These are phyloP conservation scores for Urocyon cinereoargenteus DNA, from an alignment of 2,797 vertebrate species.

Conservation along the genomic window DNA sequence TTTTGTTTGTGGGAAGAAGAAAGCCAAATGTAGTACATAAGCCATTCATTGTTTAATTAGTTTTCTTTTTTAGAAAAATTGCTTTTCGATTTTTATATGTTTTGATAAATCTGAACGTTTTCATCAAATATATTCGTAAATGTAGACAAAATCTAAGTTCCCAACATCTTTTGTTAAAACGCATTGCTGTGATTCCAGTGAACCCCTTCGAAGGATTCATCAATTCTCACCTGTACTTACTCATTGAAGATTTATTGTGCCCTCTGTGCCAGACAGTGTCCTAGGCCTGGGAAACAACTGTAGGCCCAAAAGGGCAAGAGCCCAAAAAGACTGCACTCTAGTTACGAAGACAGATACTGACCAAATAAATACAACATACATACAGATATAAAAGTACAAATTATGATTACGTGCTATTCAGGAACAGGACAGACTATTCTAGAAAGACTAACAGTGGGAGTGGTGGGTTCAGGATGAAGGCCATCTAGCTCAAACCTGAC, in stretches of 20 bases:
- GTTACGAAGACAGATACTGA: not conserved
- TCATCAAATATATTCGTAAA: not conserved
- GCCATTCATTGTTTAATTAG: not conserved
- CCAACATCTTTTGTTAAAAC: not conserved
- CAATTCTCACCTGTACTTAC: not conserved
- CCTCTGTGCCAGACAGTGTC: not conserved
- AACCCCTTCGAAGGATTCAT: not conserved
- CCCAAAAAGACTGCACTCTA: not conserved
- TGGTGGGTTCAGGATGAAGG: not conserved
- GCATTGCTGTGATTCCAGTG: not conserved
- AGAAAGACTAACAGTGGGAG: not conserved
- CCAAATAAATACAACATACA: not conserved
- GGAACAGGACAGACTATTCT: not conserved
- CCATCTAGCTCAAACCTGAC: not conserved
- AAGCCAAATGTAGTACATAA: constrained; percentile 23
- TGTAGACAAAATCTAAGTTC: not conserved
- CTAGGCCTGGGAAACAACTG: not conserved
- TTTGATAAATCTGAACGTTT: not conserved
- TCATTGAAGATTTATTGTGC: not conserved
- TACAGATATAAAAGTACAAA: not conserved
- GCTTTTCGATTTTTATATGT: not conserved
- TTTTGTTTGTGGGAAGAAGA: not conserved
- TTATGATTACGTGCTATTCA: not conserved
- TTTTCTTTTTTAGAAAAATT: not conserved
- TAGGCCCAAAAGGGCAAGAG: not conserved